phyloP scores from a whole-genome alignment of 2,797 vertebrate genomes.

The Loris lydekkerianus region DNA sequence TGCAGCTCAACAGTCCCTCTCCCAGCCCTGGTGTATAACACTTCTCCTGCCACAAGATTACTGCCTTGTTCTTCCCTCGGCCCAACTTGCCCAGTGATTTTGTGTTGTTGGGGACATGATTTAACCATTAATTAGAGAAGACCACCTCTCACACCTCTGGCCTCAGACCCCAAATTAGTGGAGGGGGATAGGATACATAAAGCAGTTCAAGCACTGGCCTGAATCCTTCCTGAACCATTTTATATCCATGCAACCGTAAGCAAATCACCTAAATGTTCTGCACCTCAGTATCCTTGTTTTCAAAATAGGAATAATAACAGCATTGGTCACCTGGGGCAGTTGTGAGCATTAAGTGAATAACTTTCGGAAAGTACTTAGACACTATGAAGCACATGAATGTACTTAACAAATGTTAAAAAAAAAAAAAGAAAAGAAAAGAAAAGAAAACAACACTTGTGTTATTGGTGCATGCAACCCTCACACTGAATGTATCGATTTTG shows the following conservation, averaged over 20 bases:
- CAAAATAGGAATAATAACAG: neutral
- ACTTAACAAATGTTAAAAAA: neutral
- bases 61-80: neutral
- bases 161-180: neutral
- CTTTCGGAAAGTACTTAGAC: neutral
- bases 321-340: neutral
- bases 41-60: neutral
- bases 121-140: neutral
- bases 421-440: neutral
- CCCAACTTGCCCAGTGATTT: too few species aligned
- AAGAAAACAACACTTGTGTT: neutral
- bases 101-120: neutral
- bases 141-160: too few species aligned
- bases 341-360: neutral
- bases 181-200: accelerated
- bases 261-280: neutral
- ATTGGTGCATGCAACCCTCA: neutral
- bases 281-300: neutral
- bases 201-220: neutral
- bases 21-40: neutral
- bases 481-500: neutral
- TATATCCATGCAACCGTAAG: neutral
- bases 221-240: neutral
- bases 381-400: neutral
- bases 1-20: neutral